Base-by-base conservation (phyloP, 2,113 vertebrate genomes). In the Tinamus guttatus region DNA sequence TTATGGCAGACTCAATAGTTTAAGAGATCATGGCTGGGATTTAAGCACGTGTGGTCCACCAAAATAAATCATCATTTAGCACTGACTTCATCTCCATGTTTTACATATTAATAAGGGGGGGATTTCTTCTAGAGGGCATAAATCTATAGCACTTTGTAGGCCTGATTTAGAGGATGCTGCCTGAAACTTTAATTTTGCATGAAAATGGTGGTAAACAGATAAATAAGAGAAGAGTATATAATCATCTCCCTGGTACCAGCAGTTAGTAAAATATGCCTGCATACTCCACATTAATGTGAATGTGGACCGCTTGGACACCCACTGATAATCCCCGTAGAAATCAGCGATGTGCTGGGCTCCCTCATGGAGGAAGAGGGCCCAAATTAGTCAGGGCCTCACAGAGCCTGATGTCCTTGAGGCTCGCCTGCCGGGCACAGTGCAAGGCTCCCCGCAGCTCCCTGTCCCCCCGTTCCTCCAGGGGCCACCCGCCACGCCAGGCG, bases 1-100 rank as follows among this genome's bases (percentile, higher is more conserved):
- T 98, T 97, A 97, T 96, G 81, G 94, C 93, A 89, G 89, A 77
- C 83, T 97, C 95, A 92, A 91, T 95, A 96, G 94, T 96, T 97
- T 96, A 94, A 97, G 94, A 97, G 87, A 97, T 88, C 96, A 97
- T 94, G 93, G 90, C 92, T 95, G 41, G 70, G 90, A 95, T 96
- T 96, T 96, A 93, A 95, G 95, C 80, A 90, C 12, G 63, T 56
- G 2, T 81, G 65, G 92, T 93, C 95, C 96, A 95, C 95, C 93
- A 94, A 93, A 97, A 97, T 88, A 98, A 92, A 92, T 95, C 84
- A 84, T 95, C 74, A 85, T 92, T 92, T 88, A 98, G 92, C 95
- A 96, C 84, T 94, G 87, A 95, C 83, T 97, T 96, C 81, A 95
- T 91, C 75, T 94, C 56, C 68, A 91, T 76, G 75, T 94, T 97